Conservation (phyloP, 1,140 invertebrate species). For the Drosophila nigrodunni region DNA sequence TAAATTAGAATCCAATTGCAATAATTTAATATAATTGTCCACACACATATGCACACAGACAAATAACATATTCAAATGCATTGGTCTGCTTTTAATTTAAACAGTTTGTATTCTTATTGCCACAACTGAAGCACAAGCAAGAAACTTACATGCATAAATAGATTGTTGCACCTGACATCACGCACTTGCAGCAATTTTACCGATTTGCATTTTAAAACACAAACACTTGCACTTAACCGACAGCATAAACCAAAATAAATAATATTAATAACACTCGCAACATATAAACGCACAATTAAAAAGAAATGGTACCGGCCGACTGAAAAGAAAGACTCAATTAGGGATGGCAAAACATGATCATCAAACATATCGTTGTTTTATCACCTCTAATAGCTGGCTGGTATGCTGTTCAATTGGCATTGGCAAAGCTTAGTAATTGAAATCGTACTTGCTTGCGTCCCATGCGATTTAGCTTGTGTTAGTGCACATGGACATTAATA, state of each 20-base stretch:
- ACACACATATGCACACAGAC: neutral
- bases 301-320: neutral
- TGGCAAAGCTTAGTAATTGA: conserved; percentile 6
- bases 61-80: neutral
- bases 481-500: conserved; percentile 18
- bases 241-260: conserved; percentile 9
- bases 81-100: conserved; percentile 3
- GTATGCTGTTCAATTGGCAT: neutral
- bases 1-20: conserved; percentile 9
- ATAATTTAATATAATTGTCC: neutral
- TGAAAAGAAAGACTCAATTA: too few relatives aligned
- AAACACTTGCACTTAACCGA: conserved; percentile 14
- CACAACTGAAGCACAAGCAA: neutral
- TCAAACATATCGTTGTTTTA: neutral
- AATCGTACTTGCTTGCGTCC: neutral
- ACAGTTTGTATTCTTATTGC: conserved; percentile 16
- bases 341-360: neutral
- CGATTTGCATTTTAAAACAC: conserved; percentile 31
- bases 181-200: conserved; percentile 24
- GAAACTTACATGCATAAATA: conserved; percentile 7
- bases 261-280: neutral
- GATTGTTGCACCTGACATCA: neutral
- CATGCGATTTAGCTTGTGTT: neutral
- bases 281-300: neutral
- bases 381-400: neutral